Evolutionary conservation across 2,113 vertebrate genomes (phyloP).

Genomic region (Columbina picui): DNA sequence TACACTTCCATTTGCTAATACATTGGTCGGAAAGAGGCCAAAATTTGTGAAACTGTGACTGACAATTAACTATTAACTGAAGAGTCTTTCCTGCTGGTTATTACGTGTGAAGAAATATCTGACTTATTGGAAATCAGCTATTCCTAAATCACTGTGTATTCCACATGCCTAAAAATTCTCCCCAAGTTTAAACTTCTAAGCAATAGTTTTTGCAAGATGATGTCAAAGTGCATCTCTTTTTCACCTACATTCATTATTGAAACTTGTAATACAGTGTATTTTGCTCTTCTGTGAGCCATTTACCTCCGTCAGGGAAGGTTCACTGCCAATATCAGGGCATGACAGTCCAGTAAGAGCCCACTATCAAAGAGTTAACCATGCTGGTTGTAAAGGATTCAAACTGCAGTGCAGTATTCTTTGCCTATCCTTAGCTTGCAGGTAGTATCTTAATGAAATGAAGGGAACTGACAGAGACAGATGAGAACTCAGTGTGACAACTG

Average conservation of each 20-base stretch:
- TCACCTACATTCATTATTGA: not conserved
- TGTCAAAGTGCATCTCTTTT: not conserved
- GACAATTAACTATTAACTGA: not conserved
- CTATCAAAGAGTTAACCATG: not conserved
- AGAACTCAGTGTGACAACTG: conserved; percentile 3
- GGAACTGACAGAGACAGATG: conserved; percentile 12
- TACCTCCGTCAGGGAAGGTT: not conserved
- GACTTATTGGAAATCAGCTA: not conserved
- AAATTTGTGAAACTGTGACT: not conserved
- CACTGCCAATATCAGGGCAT: not conserved
- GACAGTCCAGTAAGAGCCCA: not conserved
- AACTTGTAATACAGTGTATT: not conserved
- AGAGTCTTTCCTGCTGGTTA: not conserved
- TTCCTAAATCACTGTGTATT: not conserved
- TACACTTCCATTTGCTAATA: not conserved
- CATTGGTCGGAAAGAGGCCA: not conserved
- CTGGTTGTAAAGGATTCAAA: not conserved
- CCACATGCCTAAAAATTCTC: not conserved
- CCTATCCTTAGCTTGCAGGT: not conserved
- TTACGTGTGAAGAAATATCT: not conserved
- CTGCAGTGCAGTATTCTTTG: not conserved
- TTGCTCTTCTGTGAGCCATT: not conserved
- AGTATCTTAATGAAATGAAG: not conserved
- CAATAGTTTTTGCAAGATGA: not conserved
- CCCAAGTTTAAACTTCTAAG: not conserved